A percentile compares a stretch with the other conserved stretches of the same genome.
phyloP scores from a whole-genome alignment of 2,113 vertebrate genomes.

The Chloroceryle aenea region DNA sequence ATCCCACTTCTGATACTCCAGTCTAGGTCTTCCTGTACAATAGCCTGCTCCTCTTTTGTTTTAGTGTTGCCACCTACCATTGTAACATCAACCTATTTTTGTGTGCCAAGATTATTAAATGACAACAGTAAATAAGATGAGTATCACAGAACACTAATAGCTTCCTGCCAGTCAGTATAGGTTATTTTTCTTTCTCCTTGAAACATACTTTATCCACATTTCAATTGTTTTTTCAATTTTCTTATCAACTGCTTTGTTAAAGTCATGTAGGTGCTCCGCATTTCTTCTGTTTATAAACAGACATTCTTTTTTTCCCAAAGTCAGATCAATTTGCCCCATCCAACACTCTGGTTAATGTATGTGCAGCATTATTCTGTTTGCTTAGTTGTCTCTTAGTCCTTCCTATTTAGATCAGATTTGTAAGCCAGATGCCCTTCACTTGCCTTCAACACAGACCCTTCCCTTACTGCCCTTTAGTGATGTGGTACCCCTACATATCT shows the following conservation, averaged over 20 bases:
- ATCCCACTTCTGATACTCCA: not conserved
- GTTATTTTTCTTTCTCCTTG: not conserved
- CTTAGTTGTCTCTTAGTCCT: not conserved
- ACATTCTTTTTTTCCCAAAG: not conserved
- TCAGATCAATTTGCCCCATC: not conserved
- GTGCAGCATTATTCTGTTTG: not conserved
- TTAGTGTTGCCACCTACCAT: not conserved
- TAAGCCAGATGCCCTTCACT: not conserved
- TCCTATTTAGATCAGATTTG: not conserved
- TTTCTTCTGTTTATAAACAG: not conserved
- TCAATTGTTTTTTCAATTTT: not conserved
- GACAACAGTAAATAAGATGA: not conserved
- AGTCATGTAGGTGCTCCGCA: fast-evolving
- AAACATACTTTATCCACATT: not conserved
- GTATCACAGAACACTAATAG: not conserved
- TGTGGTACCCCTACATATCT: not conserved
- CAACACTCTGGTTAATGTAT: not conserved
- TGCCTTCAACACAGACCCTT: not conserved
- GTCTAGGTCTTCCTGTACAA: not conserved
- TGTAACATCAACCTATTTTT: not conserved
- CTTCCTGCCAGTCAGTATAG: not conserved
- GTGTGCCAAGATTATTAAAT: not conserved
- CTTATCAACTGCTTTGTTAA: not conserved
- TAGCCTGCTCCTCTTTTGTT: not conserved
- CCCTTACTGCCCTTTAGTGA: not conserved